These are phyloP conservation scores for Prosapia bicincta DNA, from an alignment of 2,888 invertebrate genomes.

Conservation along the genomic window DNA sequence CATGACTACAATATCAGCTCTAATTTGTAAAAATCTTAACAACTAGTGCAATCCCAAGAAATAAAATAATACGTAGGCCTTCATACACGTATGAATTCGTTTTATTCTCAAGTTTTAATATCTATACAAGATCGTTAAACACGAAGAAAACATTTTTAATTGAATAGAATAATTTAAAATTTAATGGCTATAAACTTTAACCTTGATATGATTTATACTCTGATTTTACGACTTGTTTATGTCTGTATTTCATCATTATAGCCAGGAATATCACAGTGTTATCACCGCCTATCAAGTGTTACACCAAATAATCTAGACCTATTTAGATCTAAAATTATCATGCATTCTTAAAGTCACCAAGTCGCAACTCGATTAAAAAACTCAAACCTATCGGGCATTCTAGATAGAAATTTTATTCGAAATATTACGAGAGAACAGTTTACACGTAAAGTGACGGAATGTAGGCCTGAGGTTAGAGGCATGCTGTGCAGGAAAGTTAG, in stretches of 20 bases:
- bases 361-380: too few relatives aligned
- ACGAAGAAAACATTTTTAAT: neutral
- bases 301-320: too few relatives aligned
- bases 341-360: too few relatives aligned
- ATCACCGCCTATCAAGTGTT: neutral
- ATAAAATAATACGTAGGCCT: too few relatives aligned
- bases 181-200: neutral
- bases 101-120: too few relatives aligned
- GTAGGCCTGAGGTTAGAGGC: neutral
- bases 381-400: neutral
- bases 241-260: neutral
- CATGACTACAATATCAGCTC: too few relatives aligned
- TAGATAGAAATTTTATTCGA: neutral
- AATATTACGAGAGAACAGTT: neutral
- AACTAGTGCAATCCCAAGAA: too few relatives aligned
- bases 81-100: too few relatives aligned
- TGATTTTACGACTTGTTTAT: neutral
- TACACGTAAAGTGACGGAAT: neutral
- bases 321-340: too few relatives aligned
- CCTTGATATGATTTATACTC: neutral
- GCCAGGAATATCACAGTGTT: neutral
- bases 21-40: too few relatives aligned
- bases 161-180: neutral
- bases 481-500: neutral
- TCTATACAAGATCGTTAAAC: too few relatives aligned